Base-by-base conservation (phyloP, 1,140 invertebrate species). In the Pseudobourletiella spinata region DNA sequence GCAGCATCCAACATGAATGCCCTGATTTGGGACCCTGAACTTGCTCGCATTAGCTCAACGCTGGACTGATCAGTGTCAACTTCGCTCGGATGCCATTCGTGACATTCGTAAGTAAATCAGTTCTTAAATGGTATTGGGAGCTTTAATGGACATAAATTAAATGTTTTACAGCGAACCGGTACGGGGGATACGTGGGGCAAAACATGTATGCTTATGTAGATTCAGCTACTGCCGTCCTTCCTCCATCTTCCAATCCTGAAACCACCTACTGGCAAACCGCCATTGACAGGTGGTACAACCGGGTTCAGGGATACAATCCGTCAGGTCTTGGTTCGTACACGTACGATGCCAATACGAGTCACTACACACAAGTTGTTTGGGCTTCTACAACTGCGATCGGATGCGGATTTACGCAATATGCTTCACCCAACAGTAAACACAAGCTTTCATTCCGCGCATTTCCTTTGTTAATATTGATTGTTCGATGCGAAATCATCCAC, bases 1-100 rank as follows among this genome's bases (percentile, higher is more conserved):
- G 39, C 57, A 16, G 61, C 61, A 16, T 16, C 14, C 8, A 48
- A 63, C 43, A 63, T 63, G 61, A 22, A 28, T 15, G 6, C 22
- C 18, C 16, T 63, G 30, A 42, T 63, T 8, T 43, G 56, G 46
- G 46, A 48, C 18, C 11, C 11, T 11, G 46, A 48, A 25, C 24
- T 48, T 8, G 16, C 16, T 20, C 8, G 22, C 11, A 18, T 20
- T 48, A n/a, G 46, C 46, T 11, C 46, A 48, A 22, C 46, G 46
- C 6, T 48, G 46, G 46, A 22, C 46, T 22, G 46, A 48, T 25
- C 6, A 48, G 6, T 48, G 46, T 48, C 6, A 11, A 18, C 22
- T 25, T 25, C 8, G 11, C 18, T 11, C 6, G 8, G 46, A 48
- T 25, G 11, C 16, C 11, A 11, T 15, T 20, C 8, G 18, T 20